phyloP scores from a whole-genome alignment of 2,888 invertebrate genomes.

The Corbicula japonica region DNA sequence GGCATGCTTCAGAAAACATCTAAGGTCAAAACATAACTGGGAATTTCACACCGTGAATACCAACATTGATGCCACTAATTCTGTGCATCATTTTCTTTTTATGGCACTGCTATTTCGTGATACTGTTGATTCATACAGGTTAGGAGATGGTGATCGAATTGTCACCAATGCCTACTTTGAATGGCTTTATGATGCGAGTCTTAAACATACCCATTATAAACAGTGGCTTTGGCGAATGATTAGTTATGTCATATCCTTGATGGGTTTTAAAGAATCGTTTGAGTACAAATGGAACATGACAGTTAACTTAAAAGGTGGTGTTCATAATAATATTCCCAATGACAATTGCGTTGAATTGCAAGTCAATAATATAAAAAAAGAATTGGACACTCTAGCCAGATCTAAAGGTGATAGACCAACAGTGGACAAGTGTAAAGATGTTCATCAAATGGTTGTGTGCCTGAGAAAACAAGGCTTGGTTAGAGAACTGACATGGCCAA shows the following conservation, averaged over 20 bases:
- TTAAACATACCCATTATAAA: constrained; percentile 30
- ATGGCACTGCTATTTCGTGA: constrained; percentile 36
- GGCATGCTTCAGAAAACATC: too few species aligned
- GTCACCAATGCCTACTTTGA: constrained; percentile 23
- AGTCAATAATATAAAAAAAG: constrained; percentile 37
- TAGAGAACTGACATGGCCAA: constrained; percentile 23
- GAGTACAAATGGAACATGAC: too few species aligned
- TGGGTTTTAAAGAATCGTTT: constrained; percentile 16
- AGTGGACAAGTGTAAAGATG: constrained; percentile 28
- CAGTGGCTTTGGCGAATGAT: constrained; percentile 44
- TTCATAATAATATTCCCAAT: too few species aligned
- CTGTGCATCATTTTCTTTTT: constrained; percentile 28
- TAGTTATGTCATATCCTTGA: constrained; percentile 16
- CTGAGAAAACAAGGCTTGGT: constrained; percentile 19
- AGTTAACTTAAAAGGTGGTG: too few species aligned
- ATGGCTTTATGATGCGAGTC: constrained; percentile 12
- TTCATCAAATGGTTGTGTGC: constrained; percentile 19
- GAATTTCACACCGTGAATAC: constrained; percentile 18
- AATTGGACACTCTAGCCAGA: constrained; percentile 25
- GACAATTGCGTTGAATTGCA: constrained; percentile 41
- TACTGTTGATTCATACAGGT: constrained; percentile 28
- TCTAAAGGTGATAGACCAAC: constrained; percentile 23
- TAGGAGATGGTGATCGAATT: constrained; percentile 21
- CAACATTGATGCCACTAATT: constrained; percentile 9
- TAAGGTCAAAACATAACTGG: constrained; percentile 28